Evolutionary conservation across 2,888 invertebrate genomes (phyloP).

Genomic region (Oasisia sp.): DNA sequence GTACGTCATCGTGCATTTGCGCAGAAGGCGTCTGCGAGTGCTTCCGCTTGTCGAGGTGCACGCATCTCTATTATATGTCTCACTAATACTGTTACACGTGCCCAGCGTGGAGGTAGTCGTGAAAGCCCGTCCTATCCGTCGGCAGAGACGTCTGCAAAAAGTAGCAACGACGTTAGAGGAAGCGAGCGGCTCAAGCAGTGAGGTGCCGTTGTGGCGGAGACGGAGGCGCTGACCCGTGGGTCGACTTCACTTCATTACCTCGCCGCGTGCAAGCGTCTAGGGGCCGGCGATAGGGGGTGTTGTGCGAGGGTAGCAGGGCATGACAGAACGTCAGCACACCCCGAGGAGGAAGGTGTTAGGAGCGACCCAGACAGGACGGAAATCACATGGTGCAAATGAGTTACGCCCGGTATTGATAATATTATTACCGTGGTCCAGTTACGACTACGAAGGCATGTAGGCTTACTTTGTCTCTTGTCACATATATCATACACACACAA

Average conservation of each 20-base stretch:
- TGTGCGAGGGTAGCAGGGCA: not conserved
- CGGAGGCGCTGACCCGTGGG: not conserved
- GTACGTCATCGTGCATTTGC: not conserved
- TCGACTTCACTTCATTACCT: not conserved
- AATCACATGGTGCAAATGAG: not conserved
- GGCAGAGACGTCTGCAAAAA: not conserved
- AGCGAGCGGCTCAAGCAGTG: not conserved
- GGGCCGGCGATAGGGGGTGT: not conserved
- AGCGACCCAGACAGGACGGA: not conserved
- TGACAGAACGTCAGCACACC: not conserved
- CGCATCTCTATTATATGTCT: too few species aligned
- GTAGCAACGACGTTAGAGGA: not conserved
- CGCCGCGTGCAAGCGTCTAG: not conserved
- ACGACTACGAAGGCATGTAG: not conserved
- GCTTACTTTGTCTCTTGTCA: not conserved
- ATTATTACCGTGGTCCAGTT: not conserved
- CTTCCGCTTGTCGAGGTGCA: not conserved
- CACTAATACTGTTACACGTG: constrained; percentile 9
- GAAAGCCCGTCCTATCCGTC: not conserved
- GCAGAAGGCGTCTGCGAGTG: not conserved
- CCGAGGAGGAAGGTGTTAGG: not conserved
- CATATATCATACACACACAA: not conserved
- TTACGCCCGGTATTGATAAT: not conserved
- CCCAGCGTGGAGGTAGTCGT: not conserved
- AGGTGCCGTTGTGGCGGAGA: not conserved